Evolutionary conservation across 1,140 invertebrate genomes (phyloP).

Genomic region (Pristionchus pacificus): DNA sequence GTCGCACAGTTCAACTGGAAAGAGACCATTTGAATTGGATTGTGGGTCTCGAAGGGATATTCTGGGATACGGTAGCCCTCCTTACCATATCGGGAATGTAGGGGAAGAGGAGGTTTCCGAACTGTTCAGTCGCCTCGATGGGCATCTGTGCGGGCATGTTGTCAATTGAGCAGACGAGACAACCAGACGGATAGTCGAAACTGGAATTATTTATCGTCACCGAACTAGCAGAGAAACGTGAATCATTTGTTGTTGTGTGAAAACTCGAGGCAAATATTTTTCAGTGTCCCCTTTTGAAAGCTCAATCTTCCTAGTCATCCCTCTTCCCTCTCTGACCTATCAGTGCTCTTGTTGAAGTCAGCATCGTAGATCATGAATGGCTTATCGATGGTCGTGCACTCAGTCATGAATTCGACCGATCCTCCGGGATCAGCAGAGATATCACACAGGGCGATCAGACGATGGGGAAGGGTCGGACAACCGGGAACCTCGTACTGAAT

Average conservation of each 20-base stretch:
- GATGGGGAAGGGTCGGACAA: constrained; percentile 74
- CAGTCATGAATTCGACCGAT: constrained; percentile 99
- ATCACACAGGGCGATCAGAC: constrained; percentile 78
- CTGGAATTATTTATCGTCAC: constrained; percentile 37
- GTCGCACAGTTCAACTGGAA: constrained; percentile 65
- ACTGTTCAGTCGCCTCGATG: constrained; percentile 91
- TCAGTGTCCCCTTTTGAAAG: too few species aligned
- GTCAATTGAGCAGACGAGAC: constrained; percentile 95
- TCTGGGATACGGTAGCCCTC: background rate
- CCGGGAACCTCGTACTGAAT: constrained; percentile 71
- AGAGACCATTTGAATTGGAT: constrained; percentile 6
- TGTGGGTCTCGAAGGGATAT: background rate
- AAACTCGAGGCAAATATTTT: too few species aligned
- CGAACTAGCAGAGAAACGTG: too few species aligned
- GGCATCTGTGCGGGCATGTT: constrained; percentile 99
- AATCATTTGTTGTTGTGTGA: too few species aligned
- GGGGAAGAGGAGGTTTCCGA: constrained; percentile 84
- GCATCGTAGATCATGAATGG: constrained; percentile 98
- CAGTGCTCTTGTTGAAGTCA: constrained; percentile 90
- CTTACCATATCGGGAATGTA: constrained; percentile 78
- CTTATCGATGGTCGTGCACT: constrained; percentile 97
- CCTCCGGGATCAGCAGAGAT: constrained; percentile 97
- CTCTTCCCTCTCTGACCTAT: too few species aligned
- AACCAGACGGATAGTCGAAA: constrained; percentile 65
- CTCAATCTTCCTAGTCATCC: too few species aligned